phyloP scores from a whole-genome alignment of 2,113 vertebrate genomes.

The Myocastor coypus region DNA sequence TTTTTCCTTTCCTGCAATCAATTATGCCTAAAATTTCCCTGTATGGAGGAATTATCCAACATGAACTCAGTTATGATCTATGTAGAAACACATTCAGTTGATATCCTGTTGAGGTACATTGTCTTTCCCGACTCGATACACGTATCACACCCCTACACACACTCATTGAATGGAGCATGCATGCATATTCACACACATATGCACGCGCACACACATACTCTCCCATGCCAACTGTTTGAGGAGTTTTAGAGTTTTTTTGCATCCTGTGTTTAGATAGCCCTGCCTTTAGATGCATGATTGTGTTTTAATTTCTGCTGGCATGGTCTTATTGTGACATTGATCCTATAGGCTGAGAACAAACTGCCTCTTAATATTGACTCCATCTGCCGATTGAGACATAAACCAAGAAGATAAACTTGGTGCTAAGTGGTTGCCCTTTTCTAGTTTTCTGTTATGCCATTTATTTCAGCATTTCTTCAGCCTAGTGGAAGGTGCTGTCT shows the following conservation, averaged over 20 bases:
- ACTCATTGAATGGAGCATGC: neutral
- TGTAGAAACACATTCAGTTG: neutral
- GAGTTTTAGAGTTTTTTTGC: neutral
- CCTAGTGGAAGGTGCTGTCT: neutral
- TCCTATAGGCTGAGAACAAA: slow-evolving; percentile 41
- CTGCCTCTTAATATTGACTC: slow-evolving; percentile 14
- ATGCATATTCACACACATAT: accelerated
- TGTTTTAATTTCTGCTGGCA: neutral
- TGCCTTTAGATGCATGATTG: neutral
- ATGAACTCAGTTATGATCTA: neutral
- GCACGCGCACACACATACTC: neutral
- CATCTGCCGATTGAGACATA: slow-evolving; percentile 19
- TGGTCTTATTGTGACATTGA: neutral
- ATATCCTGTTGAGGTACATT: neutral
- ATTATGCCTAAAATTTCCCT: neutral
- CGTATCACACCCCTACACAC: neutral
- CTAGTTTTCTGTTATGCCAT: neutral
- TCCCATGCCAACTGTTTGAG: neutral
- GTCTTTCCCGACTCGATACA: neutral
- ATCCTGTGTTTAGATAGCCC: neutral
- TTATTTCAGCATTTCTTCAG: neutral
- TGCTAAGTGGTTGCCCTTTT: neutral
- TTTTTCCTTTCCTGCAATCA: neutral
- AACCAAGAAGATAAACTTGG: slow-evolving; percentile 10
- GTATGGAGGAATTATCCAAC: neutral